Conservation (phyloP, 2,888 invertebrate genomes). For the Acleris holmiana region DNA sequence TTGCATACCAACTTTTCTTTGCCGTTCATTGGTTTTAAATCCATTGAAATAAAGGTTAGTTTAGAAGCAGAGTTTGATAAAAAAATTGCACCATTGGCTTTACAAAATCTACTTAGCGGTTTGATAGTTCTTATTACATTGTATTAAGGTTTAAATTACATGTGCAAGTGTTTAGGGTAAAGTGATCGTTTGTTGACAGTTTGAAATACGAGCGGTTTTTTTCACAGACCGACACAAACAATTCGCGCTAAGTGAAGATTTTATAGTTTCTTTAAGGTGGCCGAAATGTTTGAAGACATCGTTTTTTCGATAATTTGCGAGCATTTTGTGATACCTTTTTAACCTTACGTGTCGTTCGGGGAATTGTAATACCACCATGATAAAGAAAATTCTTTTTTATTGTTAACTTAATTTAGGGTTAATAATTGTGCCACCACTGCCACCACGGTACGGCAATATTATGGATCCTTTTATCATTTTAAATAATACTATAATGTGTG, state of each 20-base stretch:
- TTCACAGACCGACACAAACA: constrained; percentile 32
- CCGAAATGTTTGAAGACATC: constrained; percentile 19
- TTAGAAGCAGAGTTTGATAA: background rate
- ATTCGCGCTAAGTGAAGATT: constrained; percentile 37
- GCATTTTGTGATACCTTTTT: constrained; percentile 3
- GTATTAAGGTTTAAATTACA: background rate
- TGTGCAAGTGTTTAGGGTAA: constrained; percentile 20
- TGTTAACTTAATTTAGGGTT: too few relatives aligned
- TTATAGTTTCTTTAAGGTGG: constrained; percentile 23
- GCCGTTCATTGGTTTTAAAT: constrained; percentile 12
- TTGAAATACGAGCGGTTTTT: constrained; percentile 24
- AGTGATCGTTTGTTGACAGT: constrained; percentile 41
- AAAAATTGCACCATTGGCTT: constrained; percentile 2
- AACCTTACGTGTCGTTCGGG: background rate
- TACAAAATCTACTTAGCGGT: background rate
- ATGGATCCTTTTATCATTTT: too few relatives aligned
- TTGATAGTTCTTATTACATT: background rate
- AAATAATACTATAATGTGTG: too few relatives aligned
- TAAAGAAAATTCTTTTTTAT: background rate
- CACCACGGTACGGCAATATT: too few relatives aligned
- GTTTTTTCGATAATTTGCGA: constrained; percentile 39
- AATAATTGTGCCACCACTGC: too few relatives aligned
- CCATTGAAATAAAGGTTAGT: constrained; percentile 25
- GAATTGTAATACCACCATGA: background rate
- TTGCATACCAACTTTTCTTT: constrained; percentile 44